These are phyloP conservation scores for Drosophila paranaensis DNA, from an alignment of 2,888 invertebrate species.

Conservation along the genomic window DNA sequence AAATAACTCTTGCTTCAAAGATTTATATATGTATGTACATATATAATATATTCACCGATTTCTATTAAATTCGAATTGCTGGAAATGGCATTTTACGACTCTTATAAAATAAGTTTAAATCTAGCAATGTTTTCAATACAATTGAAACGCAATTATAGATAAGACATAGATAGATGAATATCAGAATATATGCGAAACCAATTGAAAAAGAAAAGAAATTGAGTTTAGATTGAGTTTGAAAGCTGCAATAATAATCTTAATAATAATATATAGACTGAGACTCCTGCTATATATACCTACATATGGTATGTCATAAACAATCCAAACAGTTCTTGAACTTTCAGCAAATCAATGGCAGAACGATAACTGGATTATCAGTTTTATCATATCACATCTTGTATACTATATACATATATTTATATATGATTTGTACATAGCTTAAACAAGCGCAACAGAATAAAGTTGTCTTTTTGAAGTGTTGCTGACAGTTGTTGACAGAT, in stretches of 20 bases:
- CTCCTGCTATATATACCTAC: too few relatives aligned
- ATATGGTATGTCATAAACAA: too few relatives aligned
- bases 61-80: too few relatives aligned
- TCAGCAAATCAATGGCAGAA: background rate
- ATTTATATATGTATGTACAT: too few relatives aligned
- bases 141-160: too few relatives aligned
- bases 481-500: slow-evolving; percentile 31
- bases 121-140: background rate
- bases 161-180: too few relatives aligned
- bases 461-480: slow-evolving; percentile 10
- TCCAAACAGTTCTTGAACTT: background rate
- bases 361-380: slow-evolving; percentile 1
- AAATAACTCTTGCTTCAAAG: too few relatives aligned
- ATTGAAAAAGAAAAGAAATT: background rate
- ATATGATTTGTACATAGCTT: background rate
- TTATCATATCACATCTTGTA: background rate
- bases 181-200: background rate
- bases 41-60: too few relatives aligned
- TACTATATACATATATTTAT: background rate
- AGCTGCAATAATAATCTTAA: too few relatives aligned
- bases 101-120: background rate
- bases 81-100: too few relatives aligned
- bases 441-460: slow-evolving; percentile 8
- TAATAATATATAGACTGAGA: too few relatives aligned
- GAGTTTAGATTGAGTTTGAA: too few relatives aligned